phyloP scores from a whole-genome alignment of 2,113 vertebrate genomes.

The Mustela nigripes region DNA sequence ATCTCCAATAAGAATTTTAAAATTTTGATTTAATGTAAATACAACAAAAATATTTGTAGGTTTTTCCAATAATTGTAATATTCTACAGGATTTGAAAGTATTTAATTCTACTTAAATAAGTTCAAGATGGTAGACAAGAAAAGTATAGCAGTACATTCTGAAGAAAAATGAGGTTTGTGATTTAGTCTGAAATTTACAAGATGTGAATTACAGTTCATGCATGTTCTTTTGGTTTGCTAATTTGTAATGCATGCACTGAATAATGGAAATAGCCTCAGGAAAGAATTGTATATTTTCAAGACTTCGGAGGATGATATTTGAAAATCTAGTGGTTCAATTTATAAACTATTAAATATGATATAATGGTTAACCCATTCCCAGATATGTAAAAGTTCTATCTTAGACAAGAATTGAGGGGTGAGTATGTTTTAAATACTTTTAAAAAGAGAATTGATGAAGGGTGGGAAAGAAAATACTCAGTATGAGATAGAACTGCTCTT shows the following conservation, averaged over 20 bases:
- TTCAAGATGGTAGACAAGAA: background rate
- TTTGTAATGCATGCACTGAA: slow-evolving; percentile 62
- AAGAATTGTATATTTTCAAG: slow-evolving; percentile 41
- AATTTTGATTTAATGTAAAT: slow-evolving; percentile 22
- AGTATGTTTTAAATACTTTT: slow-evolving; percentile 43
- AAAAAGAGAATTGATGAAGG: background rate
- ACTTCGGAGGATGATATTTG: slow-evolving; percentile 57
- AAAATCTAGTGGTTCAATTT: slow-evolving; percentile 66
- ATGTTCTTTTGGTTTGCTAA: slow-evolving; percentile 43
- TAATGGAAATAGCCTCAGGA: slow-evolving; percentile 51
- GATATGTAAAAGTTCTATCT: slow-evolving; percentile 11
- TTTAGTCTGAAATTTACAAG: slow-evolving; percentile 21
- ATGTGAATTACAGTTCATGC: slow-evolving; percentile 52
- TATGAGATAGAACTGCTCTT: background rate
- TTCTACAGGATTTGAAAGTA: slow-evolving; percentile 10
- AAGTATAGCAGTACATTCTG: background rate
- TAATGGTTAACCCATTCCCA: slow-evolving; percentile 47
- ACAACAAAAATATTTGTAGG: background rate
- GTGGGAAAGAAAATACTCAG: background rate
- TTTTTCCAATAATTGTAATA: slow-evolving; percentile 25
- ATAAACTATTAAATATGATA: slow-evolving; percentile 54
- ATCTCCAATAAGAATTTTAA: slow-evolving; percentile 41
- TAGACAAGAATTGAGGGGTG: background rate
- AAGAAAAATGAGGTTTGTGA: slow-evolving; percentile 64
- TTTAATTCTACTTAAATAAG: slow-evolving; percentile 56